These are phyloP conservation scores for Sphinx pinastri DNA, from an alignment of 2,888 invertebrate genomes.

Conservation along the genomic window DNA sequence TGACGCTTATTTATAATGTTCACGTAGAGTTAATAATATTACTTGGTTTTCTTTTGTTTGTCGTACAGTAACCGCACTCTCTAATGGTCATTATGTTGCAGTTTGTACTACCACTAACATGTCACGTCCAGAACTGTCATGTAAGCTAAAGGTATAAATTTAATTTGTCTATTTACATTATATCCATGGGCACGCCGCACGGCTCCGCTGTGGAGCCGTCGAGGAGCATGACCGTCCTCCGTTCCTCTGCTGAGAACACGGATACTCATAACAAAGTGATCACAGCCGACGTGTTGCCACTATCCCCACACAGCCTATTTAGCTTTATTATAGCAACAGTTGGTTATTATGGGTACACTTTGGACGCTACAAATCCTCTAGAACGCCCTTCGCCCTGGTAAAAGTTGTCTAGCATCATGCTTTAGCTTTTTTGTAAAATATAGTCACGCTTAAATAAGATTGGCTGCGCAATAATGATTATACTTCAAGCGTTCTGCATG, in stretches of 20 bases:
- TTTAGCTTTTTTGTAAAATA: constrained; percentile 84
- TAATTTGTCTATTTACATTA: constrained; percentile 80
- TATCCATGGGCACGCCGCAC: constrained; percentile 63
- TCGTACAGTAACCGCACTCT: constrained; percentile 84
- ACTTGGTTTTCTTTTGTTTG: constrained; percentile 82
- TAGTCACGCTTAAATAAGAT: constrained; percentile 84
- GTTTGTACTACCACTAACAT: constrained; percentile 84
- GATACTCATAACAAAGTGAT: constrained; percentile 56
- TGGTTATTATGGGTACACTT: constrained; percentile 82
- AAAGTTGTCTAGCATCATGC: constrained; percentile 84
- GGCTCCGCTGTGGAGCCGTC: constrained; percentile 29
- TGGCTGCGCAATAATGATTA: constrained; percentile 85
- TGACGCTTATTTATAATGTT: constrained; percentile 79
- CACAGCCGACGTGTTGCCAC: constrained; percentile 71
- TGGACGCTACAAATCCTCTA: constrained; percentile 81
- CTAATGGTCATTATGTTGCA: constrained; percentile 85
- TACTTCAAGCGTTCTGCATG: constrained; percentile 85
- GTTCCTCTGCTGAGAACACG: constrained; percentile 62
- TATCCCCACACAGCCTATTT: constrained; percentile 77
- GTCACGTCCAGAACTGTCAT: constrained; percentile 84
- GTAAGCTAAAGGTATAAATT: constrained; percentile 83
- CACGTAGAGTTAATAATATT: constrained; percentile 80
- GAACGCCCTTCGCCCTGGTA: constrained; percentile 82
- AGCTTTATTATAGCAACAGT: constrained; percentile 80
- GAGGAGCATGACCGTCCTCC: constrained; percentile 74